These are phyloP conservation scores for Anas platyrhynchos DNA, from an alignment of 2,113 vertebrate species.

Conservation along the genomic window DNA sequence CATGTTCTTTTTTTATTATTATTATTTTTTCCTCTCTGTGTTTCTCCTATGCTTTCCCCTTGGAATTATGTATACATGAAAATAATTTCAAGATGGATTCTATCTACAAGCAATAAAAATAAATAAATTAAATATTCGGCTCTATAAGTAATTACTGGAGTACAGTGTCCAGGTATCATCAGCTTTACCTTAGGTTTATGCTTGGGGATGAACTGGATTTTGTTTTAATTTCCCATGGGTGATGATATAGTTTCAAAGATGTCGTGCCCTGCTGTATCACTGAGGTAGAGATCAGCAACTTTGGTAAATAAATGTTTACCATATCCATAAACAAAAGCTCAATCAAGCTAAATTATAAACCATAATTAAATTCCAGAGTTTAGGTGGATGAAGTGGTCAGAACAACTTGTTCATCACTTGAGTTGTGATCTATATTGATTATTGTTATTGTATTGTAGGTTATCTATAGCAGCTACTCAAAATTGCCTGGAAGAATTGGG, in stretches of 20 bases:
- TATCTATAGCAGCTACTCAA: conserved; percentile 64
- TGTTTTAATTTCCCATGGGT: neutral
- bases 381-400: conserved; percentile 45
- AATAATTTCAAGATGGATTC: conserved; percentile 16
- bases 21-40: neutral
- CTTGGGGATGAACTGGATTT: neutral
- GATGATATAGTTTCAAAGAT: neutral
- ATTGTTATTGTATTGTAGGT: conserved; percentile 63
- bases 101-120: neutral
- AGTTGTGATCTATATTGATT: conserved; percentile 50
- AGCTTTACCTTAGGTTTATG: neutral
- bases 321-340: neutral
- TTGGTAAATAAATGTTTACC: neutral
- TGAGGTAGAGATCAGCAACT: neutral
- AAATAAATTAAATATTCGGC: neutral
- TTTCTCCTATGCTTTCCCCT: neutral
- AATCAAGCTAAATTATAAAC: neutral
- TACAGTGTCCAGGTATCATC: conserved; percentile 26
- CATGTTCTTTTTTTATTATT: neutral
- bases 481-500: conserved; percentile 56
- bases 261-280: neutral
- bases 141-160: neutral
- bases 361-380: conserved; percentile 5
- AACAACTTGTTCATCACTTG: conserved; percentile 54
- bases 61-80: conserved; percentile 2